Evolutionary conservation across 2,888 invertebrate species (phyloP).

Genomic region (Pyrrhia umbra): DNA sequence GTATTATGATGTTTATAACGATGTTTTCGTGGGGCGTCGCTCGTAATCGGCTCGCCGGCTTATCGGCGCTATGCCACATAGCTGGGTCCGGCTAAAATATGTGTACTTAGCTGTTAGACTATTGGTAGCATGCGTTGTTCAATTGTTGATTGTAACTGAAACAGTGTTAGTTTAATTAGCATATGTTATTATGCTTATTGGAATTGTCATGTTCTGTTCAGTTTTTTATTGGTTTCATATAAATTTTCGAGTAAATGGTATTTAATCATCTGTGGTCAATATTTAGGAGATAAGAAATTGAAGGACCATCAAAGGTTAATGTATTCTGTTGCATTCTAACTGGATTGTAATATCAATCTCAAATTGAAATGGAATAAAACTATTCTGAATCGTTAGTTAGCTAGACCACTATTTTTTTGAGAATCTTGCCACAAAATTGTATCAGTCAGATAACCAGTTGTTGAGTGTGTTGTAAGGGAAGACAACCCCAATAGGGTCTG

Average conservation of each 20-base stretch:
- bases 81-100: slow-evolving; percentile 18
- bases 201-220: neutral
- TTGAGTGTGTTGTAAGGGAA: too few relatives aligned
- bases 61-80: slow-evolving; percentile 47
- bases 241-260: neutral
- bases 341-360: slow-evolving; percentile 18
- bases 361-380: neutral
- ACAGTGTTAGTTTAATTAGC: neutral
- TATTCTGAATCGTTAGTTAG: too few relatives aligned
- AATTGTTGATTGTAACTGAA: slow-evolving; percentile 7
- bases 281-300: slow-evolving; percentile 27
- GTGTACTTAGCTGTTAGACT: neutral
- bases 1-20: slow-evolving; percentile 55
- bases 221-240: neutral
- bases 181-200: slow-evolving; percentile 7
- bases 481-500: too few relatives aligned
- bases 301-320: slow-evolving; percentile 13
- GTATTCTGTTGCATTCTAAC: slow-evolving; percentile 9
- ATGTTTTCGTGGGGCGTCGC: slow-evolving; percentile 55
- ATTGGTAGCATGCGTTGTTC: neutral
- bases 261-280: neutral
- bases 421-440: too few relatives aligned
- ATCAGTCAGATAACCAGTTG: too few relatives aligned
- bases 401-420: too few relatives aligned
- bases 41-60: slow-evolving; percentile 57